Evolutionary conservation across 2,113 vertebrate genomes (phyloP).

Genomic region (Turdus rufiventris): DNA sequence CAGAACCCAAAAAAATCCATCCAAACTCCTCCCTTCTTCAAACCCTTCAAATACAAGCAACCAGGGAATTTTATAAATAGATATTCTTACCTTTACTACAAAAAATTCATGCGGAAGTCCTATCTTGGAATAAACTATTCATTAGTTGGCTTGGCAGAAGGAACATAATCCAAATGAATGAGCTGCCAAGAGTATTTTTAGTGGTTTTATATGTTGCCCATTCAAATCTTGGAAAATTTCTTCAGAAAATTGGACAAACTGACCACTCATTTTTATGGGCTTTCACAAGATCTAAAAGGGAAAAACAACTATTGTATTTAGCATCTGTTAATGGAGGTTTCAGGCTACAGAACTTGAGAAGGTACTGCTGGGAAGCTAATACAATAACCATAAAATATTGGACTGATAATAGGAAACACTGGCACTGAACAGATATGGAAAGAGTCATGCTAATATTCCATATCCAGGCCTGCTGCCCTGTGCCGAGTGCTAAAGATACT

Average conservation of each 20-base stretch:
- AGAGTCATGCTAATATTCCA: constrained; percentile 34
- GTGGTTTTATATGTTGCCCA: constrained; percentile 62
- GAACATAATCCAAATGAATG: constrained; percentile 32
- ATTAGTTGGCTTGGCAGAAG: constrained; percentile 64
- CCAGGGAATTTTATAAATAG: constrained; percentile 55
- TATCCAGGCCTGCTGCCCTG: constrained; percentile 1
- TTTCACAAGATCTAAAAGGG: constrained; percentile 47
- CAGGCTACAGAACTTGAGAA: constrained; percentile 53
- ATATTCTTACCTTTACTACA: constrained; percentile 57
- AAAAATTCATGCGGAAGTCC: constrained; percentile 63
- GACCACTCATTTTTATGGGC: constrained; percentile 53
- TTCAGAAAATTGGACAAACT: constrained; percentile 61
- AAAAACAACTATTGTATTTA: constrained; percentile 65
- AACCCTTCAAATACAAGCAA: constrained; percentile 12
- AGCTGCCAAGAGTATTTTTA: constrained; percentile 65
- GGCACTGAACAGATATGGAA: constrained; percentile 52
- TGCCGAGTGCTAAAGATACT: background rate
- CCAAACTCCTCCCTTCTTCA: background rate
- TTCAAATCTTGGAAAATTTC: constrained; percentile 66
- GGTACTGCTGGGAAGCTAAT: constrained; percentile 52
- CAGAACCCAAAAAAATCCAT: background rate
- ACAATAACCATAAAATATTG: constrained; percentile 51
- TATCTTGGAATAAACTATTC: constrained; percentile 66
- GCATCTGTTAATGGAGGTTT: constrained; percentile 62
- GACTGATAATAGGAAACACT: constrained; percentile 65